Conservation (phyloP, 2,113 vertebrate genomes). For the Anoura caudifer region DNA sequence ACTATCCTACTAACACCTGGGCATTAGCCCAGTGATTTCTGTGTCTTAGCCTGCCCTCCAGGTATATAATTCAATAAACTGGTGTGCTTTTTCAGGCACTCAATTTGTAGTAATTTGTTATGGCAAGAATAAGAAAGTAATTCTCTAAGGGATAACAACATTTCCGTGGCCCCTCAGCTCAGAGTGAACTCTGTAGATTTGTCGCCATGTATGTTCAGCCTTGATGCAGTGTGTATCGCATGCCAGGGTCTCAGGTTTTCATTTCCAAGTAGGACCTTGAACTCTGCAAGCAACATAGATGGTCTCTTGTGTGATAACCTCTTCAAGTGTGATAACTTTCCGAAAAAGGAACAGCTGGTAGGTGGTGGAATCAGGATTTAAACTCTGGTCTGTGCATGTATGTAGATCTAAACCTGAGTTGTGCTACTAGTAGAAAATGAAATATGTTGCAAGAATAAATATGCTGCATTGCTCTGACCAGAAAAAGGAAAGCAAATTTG, state of each 20-base stretch:
- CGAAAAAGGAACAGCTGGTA: background rate
- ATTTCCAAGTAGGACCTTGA: background rate
- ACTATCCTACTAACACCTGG: background rate
- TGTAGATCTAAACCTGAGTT: background rate
- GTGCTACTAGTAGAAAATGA: background rate
- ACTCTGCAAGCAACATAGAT: background rate
- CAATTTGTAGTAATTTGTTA: background rate
- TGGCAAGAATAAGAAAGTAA: background rate
- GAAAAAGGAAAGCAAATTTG: background rate
- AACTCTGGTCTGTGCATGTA: background rate
- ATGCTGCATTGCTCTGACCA: background rate
- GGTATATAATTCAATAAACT: background rate
- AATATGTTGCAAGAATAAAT: background rate
- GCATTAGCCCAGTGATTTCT: background rate
- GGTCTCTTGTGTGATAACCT: background rate
- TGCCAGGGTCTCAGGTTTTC: background rate
- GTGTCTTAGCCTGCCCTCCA: background rate
- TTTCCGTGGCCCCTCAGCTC: background rate
- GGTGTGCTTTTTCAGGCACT: background rate
- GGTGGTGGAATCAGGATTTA: background rate
- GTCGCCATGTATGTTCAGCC: background rate
- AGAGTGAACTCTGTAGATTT: background rate
- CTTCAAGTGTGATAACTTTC: background rate
- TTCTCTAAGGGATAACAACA: background rate
- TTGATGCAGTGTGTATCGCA: background rate